phyloP scores from a whole-genome alignment of 2,797 vertebrate genomes.

The Glyptemys insculpta region DNA sequence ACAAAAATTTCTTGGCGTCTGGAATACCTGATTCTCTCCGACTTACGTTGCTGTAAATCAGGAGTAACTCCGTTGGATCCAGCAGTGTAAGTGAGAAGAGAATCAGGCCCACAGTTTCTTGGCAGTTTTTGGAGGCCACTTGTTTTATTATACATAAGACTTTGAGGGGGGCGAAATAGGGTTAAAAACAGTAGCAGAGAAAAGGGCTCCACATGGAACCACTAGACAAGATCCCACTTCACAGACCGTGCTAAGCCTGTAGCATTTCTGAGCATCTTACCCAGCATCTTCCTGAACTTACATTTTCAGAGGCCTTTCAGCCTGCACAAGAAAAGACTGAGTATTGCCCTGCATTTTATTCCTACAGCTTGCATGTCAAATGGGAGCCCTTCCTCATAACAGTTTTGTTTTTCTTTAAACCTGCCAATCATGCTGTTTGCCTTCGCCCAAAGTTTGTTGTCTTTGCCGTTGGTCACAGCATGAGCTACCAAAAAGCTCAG shows the following conservation, averaged over 20 bases:
- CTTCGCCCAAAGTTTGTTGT: constrained; percentile 79
- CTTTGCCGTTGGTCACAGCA: constrained; percentile 76
- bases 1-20: neutral
- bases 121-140: neutral
- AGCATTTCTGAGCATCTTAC: constrained; percentile 33
- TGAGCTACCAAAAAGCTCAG: constrained; percentile 77
- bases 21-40: neutral
- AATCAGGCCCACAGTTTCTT: neutral
- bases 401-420: constrained; percentile 68
- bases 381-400: constrained; percentile 40
- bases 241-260: neutral
- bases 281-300: constrained; percentile 46
- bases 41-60: neutral
- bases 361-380: neutral
- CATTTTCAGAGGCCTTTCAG: constrained; percentile 12
- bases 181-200: neutral
- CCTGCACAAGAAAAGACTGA: constrained; percentile 52
- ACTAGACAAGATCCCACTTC: neutral
- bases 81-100: neutral
- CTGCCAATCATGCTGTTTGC: constrained; percentile 66
- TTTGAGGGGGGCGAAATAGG: neutral
- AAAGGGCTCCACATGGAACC: neutral
- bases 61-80: accelerated
- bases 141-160: neutral
- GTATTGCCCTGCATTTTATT: constrained; percentile 15